Base-by-base conservation (phyloP, 1,140 invertebrate genomes). In the Coenobita brevimanus region DNA sequence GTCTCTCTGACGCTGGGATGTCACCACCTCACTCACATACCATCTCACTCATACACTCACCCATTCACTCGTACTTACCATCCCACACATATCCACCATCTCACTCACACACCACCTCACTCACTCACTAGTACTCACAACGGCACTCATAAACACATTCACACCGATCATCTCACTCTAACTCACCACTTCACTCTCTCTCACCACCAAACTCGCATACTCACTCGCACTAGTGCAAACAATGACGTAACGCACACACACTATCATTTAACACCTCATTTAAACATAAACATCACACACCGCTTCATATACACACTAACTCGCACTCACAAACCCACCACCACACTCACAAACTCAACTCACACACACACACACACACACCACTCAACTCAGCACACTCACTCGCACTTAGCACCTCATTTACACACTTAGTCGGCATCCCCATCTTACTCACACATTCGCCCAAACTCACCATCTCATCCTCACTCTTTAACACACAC, bases 301-400 rank as follows among this genome's bases (percentile, higher is more conserved):
- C n/a, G n/a, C n/a, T n/a, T n/a, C n/a, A n/a, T n/a, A n/a, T n/a
- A n/a, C n/a, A n/a, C n/a, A n/a, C n/a, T n/a, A n/a, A n/a, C n/a
- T n/a, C n/a, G n/a, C n/a, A n/a, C 27, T 4, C 4, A 8, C 38
- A 13, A 30, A 43, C 38, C 2, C 17, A 76, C 73, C 27, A 3
- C 27, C 69, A 73, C 69, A 73, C 69, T 33, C 33, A 73, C 27
- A 73, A 24, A 43, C 24, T 21, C 27, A 24, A 76, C 36, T 30
- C 41, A 38, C 36, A 76, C 36, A 76, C 41, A 76, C 41, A 76
- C 41, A 76, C n/a, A 76, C 41, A 76, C 33, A 76, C 73, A 76
- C 73, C 73, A 76, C 73, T 8, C 46, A 8, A 50, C 17, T 8
- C 46, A 8, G 46, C 17, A 50, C n/a, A n/a, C n/a, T n/a, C n/a